phyloP scores from a whole-genome alignment of 2,888 invertebrate genomes.

The Hoplodrina blanda region DNA sequence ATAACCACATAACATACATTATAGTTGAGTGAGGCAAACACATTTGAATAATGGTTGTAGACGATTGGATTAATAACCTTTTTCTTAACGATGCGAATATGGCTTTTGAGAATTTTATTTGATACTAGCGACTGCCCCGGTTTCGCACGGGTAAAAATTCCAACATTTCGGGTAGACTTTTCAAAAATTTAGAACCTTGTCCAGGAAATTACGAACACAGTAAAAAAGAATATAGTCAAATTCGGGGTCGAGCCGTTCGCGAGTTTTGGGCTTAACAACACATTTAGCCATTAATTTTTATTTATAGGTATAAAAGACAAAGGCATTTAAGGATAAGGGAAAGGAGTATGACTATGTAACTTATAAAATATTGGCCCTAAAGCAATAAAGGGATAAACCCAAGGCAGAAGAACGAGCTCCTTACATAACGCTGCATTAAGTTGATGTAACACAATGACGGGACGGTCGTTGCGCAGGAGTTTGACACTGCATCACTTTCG shows the following conservation, averaged over 20 bases:
- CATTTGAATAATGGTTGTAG: slow-evolving; percentile 19
- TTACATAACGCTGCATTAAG: slow-evolving; percentile 56
- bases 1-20: slow-evolving; percentile 25
- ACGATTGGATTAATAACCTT: slow-evolving; percentile 6
- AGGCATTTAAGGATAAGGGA: not conserved
- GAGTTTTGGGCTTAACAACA: no score
- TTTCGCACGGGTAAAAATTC: no score
- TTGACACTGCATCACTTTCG: slow-evolving; percentile 62
- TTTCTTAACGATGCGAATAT: not conserved
- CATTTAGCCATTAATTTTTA: no score
- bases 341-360: slow-evolving; percentile 9
- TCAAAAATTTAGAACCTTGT: no score
- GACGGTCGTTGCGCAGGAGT: slow-evolving; percentile 55
- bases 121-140: not conserved
- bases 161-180: no score
- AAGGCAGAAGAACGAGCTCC: slow-evolving; percentile 30
- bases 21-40: slow-evolving; percentile 19
- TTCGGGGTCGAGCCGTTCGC: no score
- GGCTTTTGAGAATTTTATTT: not conserved
- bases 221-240: no score
- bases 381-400: slow-evolving; percentile 53
- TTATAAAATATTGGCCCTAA: slow-evolving; percentile 24
- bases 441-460: slow-evolving; percentile 55
- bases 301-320: not conserved
- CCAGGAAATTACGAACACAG: no score